A percentile compares a stretch with the other conserved stretches of the same genome.
Evolutionary conservation across 2,888 invertebrate genomes (phyloP).

Genomic region (Hydropsyche betteni): DNA sequence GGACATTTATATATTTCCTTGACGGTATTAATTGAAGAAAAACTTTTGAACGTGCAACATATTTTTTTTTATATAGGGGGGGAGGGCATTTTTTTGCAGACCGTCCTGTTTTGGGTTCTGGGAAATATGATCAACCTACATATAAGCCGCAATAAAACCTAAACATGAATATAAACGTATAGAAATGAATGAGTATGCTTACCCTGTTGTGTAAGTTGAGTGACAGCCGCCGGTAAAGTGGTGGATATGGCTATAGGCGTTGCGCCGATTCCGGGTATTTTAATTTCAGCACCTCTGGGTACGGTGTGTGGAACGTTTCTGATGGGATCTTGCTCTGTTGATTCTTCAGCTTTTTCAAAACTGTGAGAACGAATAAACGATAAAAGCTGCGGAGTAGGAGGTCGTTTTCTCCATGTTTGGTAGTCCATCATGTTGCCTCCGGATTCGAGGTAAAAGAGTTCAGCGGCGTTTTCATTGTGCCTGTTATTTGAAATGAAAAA

Average conservation of each 20-base stretch:
- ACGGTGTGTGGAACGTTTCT: slow-evolving; percentile 34
- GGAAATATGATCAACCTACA: too few species aligned
- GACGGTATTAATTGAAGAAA: too few species aligned
- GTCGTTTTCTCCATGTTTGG: slow-evolving; percentile 82
- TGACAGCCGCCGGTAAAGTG: slow-evolving; percentile 69
- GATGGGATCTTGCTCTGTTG: slow-evolving; percentile 34
- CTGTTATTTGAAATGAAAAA: slow-evolving; percentile 55
- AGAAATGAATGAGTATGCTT: slow-evolving; percentile 49
- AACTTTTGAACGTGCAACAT: too few species aligned
- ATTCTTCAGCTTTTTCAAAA: slow-evolving; percentile 67
- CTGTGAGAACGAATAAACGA: slow-evolving; percentile 79
- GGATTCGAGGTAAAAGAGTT: slow-evolving; percentile 86
- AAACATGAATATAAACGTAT: slow-evolving; percentile 28
- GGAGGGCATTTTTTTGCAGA: too few species aligned
- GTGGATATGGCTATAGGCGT: slow-evolving; percentile 71
- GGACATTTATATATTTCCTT: too few species aligned
- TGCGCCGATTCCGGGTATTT: slow-evolving; percentile 67
- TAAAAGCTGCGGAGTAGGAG: slow-evolving; percentile 77
- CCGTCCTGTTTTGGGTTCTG: too few species aligned
- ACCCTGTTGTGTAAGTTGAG: slow-evolving; percentile 71
- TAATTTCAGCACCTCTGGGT: slow-evolving; percentile 66
- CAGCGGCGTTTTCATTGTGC: slow-evolving; percentile 81
- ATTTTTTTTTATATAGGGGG: too few species aligned
- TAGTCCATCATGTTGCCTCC: slow-evolving; percentile 91
- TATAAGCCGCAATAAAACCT: slow-evolving; percentile 1